Conservation (phyloP, 2,113 vertebrate species). For the Albula glossodonta region DNA sequence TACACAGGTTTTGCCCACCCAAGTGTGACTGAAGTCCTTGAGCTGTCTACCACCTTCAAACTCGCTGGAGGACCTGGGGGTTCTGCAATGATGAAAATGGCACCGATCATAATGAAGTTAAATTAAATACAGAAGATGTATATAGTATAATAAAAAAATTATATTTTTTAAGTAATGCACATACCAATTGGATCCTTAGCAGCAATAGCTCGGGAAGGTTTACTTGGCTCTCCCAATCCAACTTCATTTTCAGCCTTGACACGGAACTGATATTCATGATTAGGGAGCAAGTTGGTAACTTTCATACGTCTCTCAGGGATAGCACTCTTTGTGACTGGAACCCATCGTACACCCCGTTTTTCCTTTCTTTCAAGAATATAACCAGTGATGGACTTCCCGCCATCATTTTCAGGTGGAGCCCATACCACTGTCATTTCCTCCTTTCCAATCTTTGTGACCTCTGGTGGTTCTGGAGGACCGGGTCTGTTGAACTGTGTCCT, state of each 20-base stretch:
- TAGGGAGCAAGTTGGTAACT: conserved; percentile 90
- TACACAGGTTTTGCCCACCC: conserved; percentile 92
- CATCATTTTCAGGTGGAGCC: conserved; percentile 94
- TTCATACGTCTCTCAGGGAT: conserved; percentile 93
- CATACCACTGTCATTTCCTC: conserved; percentile 98
- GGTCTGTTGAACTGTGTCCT: conserved; percentile 91
- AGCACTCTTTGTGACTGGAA: conserved; percentile 91
- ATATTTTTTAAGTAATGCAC: conserved; percentile 27
- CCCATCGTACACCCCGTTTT: conserved; percentile 87
- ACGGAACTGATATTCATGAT: conserved; percentile 96
- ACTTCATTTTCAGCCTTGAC: conserved; percentile 98
- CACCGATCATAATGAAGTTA: background rate
- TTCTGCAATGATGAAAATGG: conserved; percentile 69
- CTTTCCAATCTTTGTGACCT: conserved; percentile 92
- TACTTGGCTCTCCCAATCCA: conserved; percentile 93
- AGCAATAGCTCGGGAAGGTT: conserved; percentile 87
- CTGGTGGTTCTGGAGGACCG: conserved; percentile 90
- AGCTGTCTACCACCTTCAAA: conserved; percentile 91
- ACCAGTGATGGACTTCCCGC: conserved; percentile 96
- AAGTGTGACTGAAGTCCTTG: conserved; percentile 87
- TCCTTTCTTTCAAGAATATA: conserved; percentile 97
- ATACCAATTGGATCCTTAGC: conserved; percentile 97
- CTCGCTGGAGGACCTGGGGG: conserved; percentile 91
- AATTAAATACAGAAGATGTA: conserved; percentile 3
- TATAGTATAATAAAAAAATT: background rate